phyloP scores from a whole-genome alignment of 1,140 invertebrate genomes.

The Cydia fagiglandana region DNA sequence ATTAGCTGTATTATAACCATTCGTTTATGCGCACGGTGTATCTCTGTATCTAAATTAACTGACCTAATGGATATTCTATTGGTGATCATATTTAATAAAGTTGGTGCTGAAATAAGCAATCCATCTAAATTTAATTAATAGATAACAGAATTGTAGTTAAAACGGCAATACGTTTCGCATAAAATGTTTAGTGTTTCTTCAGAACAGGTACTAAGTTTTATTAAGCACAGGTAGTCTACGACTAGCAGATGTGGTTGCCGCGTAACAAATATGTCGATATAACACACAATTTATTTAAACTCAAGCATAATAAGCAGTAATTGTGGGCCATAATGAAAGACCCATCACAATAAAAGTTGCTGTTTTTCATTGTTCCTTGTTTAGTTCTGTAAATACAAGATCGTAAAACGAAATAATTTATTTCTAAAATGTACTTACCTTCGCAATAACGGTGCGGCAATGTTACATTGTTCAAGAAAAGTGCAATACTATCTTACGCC shows the following conservation, averaged over 20 bases:
- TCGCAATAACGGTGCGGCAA: background rate
- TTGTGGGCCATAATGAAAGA: background rate
- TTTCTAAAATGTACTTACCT: background rate
- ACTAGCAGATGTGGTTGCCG: background rate
- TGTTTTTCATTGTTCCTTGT: background rate
- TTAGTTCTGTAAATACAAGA: background rate
- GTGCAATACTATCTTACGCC: constrained; percentile 37
- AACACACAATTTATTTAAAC: background rate
- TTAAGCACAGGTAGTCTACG: background rate
- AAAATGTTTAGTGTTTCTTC: background rate
- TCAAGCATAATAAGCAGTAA: background rate
- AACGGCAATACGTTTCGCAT: background rate
- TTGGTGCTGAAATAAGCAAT: constrained; percentile 23
- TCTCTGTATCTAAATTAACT: constrained; percentile 48
- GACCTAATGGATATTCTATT: constrained; percentile 37
- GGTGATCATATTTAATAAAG: constrained; percentile 14
- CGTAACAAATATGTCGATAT: background rate
- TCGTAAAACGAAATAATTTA: constrained; percentile 5
- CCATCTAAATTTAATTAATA: constrained; percentile 12
- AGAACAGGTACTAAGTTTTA: background rate
- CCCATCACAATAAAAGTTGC: background rate
- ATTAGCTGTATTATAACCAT: constrained; percentile 72
- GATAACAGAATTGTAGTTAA: constrained; percentile 9
- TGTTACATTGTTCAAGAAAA: constrained; percentile 51
- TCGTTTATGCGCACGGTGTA: constrained; percentile 45